These are phyloP conservation scores for Lamprologus speciosus DNA, from an alignment of 2,113 vertebrate species.

Conservation along the genomic window DNA sequence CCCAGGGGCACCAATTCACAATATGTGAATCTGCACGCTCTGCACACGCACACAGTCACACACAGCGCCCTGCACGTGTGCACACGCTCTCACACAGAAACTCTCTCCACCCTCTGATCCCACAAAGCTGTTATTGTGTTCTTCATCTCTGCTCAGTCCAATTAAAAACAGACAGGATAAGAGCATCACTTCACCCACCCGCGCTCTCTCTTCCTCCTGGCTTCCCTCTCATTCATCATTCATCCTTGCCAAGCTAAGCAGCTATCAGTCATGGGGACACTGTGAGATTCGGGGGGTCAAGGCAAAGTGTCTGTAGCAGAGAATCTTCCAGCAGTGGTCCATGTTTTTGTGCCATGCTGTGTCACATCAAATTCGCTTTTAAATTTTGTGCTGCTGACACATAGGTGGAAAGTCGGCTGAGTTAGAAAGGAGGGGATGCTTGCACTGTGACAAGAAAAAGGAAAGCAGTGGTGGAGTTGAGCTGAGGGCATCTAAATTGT, in stretches of 20 bases:
- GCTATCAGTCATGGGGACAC: constrained; percentile 19
- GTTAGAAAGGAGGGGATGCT: not conserved
- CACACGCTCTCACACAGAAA: constrained; percentile 23
- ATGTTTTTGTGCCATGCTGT: not conserved
- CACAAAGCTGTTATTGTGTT: constrained; percentile 58
- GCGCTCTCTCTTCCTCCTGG: constrained; percentile 23
- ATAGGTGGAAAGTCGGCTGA: not conserved
- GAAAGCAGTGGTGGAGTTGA: not conserved
- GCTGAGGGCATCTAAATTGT: not conserved
- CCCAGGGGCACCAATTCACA: constrained; percentile 34
- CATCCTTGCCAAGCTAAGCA: constrained; percentile 32
- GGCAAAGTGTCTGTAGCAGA: constrained; percentile 1
- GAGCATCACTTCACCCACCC: constrained; percentile 45
- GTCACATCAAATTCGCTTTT: not conserved
- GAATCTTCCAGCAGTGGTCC: not conserved
- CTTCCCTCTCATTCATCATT: constrained; percentile 55
- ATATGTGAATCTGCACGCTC: constrained; percentile 51
- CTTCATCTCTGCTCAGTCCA: constrained; percentile 38
- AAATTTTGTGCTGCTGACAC: not conserved
- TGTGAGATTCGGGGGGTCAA: constrained; percentile 21
- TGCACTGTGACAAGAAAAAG: not conserved
- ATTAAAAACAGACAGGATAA: constrained; percentile 59
- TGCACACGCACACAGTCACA: constrained; percentile 12
- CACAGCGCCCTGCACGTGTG: constrained; percentile 30
- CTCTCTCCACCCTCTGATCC: not conserved